Conservation (phyloP, 2,113 vertebrate species). For the Lontra canadensis region DNA sequence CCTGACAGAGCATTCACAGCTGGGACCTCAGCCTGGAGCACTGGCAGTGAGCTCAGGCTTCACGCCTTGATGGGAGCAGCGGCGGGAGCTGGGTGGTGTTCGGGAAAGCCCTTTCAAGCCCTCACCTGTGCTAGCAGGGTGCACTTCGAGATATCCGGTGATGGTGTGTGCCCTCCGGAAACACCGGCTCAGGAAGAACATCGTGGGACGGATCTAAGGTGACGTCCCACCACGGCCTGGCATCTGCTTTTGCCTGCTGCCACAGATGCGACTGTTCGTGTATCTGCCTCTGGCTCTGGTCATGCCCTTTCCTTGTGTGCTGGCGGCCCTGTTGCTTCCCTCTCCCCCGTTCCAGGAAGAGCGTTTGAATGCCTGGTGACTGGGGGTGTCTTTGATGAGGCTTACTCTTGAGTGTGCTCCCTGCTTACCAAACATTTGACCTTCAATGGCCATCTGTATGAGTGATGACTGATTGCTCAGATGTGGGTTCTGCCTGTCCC, state of each 20-base stretch:
- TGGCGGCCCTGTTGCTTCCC: background rate
- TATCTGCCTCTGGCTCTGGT: background rate
- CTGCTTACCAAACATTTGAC: rapidly evolving
- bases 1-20: rapidly evolving
- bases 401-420: too few relatives aligned
- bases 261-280: rapidly evolving
- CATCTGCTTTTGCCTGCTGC: background rate
- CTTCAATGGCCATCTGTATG: background rate
- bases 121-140: background rate
- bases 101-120: rapidly evolving
- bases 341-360: background rate
- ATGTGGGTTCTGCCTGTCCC: background rate
- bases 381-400: background rate
- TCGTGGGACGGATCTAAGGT: rapidly evolving
- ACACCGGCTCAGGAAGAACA: rapidly evolving
- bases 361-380: background rate
- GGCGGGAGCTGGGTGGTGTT: rapidly evolving
- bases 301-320: rapidly evolving
- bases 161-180: rapidly evolving
- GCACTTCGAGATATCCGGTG: background rate
- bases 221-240: background rate
- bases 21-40: background rate
- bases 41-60: background rate
- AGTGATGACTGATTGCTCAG: background rate
- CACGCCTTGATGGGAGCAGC: rapidly evolving